Conservation (phyloP, 1,140 invertebrate genomes). For the Leguminivora glycinivorella region DNA sequence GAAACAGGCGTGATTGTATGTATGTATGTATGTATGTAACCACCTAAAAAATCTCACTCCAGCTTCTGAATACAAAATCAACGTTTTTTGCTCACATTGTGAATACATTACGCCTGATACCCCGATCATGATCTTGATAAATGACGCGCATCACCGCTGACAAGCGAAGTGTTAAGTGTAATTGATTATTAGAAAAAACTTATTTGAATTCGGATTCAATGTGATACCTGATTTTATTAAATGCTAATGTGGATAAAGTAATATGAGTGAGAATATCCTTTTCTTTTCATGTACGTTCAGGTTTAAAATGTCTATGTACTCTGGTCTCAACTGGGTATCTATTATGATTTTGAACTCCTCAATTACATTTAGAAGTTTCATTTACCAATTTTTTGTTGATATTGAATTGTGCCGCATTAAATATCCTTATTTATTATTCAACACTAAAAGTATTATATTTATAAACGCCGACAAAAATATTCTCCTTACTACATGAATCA, state of each 20-base stretch:
- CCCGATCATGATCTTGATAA: slow-evolving; percentile 46
- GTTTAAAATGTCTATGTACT: neutral
- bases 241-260: slow-evolving; percentile 4
- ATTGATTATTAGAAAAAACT: slow-evolving; percentile 47
- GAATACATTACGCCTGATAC: slow-evolving; percentile 38
- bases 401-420: too few species aligned
- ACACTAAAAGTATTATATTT: too few species aligned
- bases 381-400: too few species aligned
- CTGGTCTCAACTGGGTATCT: neutral
- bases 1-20: too few species aligned
- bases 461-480: too few species aligned
- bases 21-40: too few species aligned
- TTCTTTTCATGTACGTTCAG: neutral
- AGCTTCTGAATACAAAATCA: slow-evolving; percentile 38
- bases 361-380: too few species aligned
- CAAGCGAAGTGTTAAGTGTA: slow-evolving; percentile 47
- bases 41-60: slow-evolving; percentile 32
- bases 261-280: neutral
- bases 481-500: too few species aligned
- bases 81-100: slow-evolving; percentile 32
- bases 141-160: slow-evolving; percentile 39
- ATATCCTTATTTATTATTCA: too few species aligned
- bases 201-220: slow-evolving; percentile 39
- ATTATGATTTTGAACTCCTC: neutral
- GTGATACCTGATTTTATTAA: slow-evolving; percentile 20